phyloP scores from a whole-genome alignment of 2,888 invertebrate species.

The Sarcophaga variegata region DNA sequence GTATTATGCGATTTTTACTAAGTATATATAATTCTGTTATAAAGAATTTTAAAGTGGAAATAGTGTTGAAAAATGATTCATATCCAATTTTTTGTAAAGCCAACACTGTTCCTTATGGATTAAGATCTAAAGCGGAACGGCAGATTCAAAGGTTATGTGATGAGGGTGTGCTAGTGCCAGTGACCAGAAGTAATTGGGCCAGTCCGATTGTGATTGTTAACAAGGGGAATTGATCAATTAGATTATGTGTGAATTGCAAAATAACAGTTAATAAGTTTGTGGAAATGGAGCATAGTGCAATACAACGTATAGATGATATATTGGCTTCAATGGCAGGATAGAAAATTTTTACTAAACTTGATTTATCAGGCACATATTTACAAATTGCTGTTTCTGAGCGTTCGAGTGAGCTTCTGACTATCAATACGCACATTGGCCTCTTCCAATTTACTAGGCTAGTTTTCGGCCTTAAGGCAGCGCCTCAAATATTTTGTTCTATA shows the following conservation, averaged over 20 bases:
- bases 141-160: constrained; percentile 43
- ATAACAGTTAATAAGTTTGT: constrained; percentile 69
- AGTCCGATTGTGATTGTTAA: constrained; percentile 75
- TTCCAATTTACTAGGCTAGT: constrained; percentile 51
- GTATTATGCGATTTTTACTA: constrained; percentile 39
- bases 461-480: constrained; percentile 37
- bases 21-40: constrained; percentile 42
- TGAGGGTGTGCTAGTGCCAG: constrained; percentile 70
- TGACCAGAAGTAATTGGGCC: constrained; percentile 72
- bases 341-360: constrained; percentile 44
- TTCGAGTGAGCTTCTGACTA: constrained; percentile 44
- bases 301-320: constrained; percentile 67
- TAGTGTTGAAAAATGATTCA: constrained; percentile 55
- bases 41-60: constrained; percentile 49
- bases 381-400: constrained; percentile 44
- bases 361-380: constrained; percentile 44
- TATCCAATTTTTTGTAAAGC: constrained; percentile 56
- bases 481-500: constrained; percentile 29
- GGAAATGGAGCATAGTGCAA: constrained; percentile 73
- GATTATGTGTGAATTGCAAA: constrained; percentile 77
- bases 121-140: constrained; percentile 55
- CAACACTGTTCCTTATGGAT: constrained; percentile 35
- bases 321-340: constrained; percentile 63
- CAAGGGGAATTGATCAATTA: constrained; percentile 69
- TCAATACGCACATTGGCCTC: constrained; percentile 47